phyloP scores from a whole-genome alignment of 2,888 invertebrate genomes.

The Eupithecia centaureata region DNA sequence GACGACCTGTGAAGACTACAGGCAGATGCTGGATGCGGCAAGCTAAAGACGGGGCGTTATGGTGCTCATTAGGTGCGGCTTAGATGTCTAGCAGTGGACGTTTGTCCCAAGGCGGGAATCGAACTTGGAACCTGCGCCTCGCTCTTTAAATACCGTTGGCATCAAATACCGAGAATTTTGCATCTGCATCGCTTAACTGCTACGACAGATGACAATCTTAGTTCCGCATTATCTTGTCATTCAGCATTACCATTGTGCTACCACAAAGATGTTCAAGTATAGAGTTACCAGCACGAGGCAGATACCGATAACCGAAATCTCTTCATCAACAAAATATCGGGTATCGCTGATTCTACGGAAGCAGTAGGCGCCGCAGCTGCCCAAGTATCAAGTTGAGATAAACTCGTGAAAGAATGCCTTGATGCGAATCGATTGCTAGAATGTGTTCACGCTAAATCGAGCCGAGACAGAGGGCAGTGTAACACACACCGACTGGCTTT shows the following conservation, averaged over 20 bases:
- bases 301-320: constrained; percentile 68
- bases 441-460: constrained; percentile 80
- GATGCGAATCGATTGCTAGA: constrained; percentile 71
- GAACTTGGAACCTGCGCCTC: too few relatives aligned
- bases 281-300: constrained; percentile 78
- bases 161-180: constrained; percentile 10
- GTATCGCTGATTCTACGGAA: constrained; percentile 74
- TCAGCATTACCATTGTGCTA: constrained; percentile 73
- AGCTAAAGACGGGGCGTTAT: too few relatives aligned
- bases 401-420: constrained; percentile 62
- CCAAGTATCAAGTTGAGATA: constrained; percentile 74
- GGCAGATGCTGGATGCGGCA: too few relatives aligned
- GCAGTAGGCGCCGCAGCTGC: constrained; percentile 78
- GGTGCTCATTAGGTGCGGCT: too few relatives aligned
- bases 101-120: too few relatives aligned
- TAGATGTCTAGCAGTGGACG: too few relatives aligned
- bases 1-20: too few relatives aligned
- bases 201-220: constrained; percentile 52
- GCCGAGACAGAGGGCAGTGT: constrained; percentile 72
- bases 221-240: constrained; percentile 53
- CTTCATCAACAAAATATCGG: constrained; percentile 78
- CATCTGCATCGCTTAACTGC: constrained; percentile 16
- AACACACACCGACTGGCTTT: constrained; percentile 66
- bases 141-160: too few relatives aligned
- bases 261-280: constrained; percentile 70